These are phyloP conservation scores for Lasiurus borealis DNA, from an alignment of 2,113 vertebrate genomes.

Conservation along the genomic window DNA sequence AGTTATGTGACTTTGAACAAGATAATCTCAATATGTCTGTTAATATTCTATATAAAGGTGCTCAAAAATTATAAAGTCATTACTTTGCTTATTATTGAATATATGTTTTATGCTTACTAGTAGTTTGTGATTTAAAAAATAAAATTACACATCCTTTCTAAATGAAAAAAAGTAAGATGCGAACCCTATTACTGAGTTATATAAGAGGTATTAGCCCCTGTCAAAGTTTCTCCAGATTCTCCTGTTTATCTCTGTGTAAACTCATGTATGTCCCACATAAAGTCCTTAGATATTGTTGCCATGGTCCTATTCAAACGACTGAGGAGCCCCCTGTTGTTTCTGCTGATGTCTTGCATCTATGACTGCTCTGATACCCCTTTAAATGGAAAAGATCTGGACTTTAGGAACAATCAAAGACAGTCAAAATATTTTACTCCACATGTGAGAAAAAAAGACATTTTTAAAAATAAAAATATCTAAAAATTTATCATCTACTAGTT, in stretches of 20 bases:
- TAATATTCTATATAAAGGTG: no score
- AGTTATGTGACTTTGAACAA: neutral
- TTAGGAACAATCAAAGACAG: neutral
- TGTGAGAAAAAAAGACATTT: neutral
- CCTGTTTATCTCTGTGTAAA: neutral
- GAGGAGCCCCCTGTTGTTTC: neutral
- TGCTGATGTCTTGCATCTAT: neutral
- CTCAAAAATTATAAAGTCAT: neutral
- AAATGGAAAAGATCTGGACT: neutral
- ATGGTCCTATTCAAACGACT: neutral
- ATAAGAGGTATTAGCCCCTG: neutral
- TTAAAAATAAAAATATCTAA: neutral
- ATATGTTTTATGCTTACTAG: neutral
- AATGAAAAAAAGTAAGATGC: neutral
- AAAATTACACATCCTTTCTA: neutral
- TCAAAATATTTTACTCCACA: neutral
- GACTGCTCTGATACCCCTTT: neutral
- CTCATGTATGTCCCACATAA: neutral
- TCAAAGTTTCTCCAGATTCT: neutral
- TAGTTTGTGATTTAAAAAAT: neutral
- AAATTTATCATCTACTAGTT: neutral
- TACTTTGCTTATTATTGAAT: neutral
- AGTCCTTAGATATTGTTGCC: neutral
- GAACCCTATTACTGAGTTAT: neutral
- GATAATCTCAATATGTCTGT: neutral